Evolutionary conservation across 2,113 vertebrate genomes (phyloP).

Genomic region (Ascaphus truei): DNA sequence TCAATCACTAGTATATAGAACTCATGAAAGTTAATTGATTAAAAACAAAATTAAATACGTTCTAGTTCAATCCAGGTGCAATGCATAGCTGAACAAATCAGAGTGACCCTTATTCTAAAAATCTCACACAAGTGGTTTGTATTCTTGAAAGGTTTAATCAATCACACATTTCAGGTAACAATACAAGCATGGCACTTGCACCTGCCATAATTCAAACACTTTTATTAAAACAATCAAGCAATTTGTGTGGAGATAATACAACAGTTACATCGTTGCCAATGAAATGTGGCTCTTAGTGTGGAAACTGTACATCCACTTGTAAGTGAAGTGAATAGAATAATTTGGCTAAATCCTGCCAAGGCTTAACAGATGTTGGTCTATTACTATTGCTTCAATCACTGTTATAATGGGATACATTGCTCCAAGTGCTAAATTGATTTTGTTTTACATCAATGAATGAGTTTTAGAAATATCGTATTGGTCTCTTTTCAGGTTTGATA

Average conservation of each 20-base stretch:
- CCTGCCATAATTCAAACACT: slow-evolving; percentile 25
- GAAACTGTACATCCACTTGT: slow-evolving; percentile 20
- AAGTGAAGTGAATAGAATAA: not conserved
- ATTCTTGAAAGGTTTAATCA: slow-evolving; percentile 18
- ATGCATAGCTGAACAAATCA: not conserved
- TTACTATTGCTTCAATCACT: no score
- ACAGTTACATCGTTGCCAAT: not conserved
- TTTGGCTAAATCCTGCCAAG: not conserved
- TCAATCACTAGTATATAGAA: no score
- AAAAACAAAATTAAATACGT: not conserved
- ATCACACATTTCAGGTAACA: slow-evolving; percentile 28
- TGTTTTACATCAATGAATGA: no score
- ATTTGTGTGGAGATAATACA: slow-evolving; percentile 10
- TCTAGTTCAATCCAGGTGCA: not conserved
- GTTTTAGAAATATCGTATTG: no score
- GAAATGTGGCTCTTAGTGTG: not conserved
- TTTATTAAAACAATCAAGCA: slow-evolving; percentile 25
- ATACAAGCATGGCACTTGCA: slow-evolving; percentile 12
- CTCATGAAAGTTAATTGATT: no score
- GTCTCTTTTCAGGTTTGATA: no score
- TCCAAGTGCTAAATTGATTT: no score
- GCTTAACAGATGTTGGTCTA: slow-evolving; percentile 7
- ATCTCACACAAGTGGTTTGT: not conserved
- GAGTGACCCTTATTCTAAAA: not conserved
- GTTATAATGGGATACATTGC: no score